A percentile compares a stretch with the other conserved stretches of the same genome.
These are phyloP conservation scores for Cyrtorhinus lividipennis DNA, from an alignment of 1,140 invertebrate species.

Conservation along the genomic window DNA sequence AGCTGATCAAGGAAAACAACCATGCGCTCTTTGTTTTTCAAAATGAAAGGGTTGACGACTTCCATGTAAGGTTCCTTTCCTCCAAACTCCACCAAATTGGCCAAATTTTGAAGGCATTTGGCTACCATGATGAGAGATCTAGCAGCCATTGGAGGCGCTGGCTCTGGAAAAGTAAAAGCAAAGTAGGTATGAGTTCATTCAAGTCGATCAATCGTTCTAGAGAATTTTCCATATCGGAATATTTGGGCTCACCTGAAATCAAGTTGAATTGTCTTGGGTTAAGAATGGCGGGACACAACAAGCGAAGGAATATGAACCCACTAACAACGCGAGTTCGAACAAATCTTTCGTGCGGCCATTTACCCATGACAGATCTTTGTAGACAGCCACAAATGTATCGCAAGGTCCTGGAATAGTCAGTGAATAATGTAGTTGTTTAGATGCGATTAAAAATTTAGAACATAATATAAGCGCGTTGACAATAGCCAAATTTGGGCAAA, in stretches of 20 bases:
- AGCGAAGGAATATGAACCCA: conserved; percentile 89
- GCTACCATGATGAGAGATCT: conserved; percentile 60
- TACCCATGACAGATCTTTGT: conserved; percentile 70
- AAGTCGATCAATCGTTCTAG: no score
- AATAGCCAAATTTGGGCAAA: no score
- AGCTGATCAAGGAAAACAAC: conserved; percentile 92
- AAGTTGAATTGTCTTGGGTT: conserved; percentile 90
- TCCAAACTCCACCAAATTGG: conserved; percentile 89
- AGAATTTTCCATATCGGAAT: no score
- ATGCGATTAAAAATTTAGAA: no score
- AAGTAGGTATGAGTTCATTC: no score
- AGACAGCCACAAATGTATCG: conserved; percentile 85
- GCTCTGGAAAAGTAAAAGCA: conserved; percentile 45
- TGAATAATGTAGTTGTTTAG: no score
- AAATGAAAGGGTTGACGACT: conserved; percentile 93
- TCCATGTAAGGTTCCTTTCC: conserved; percentile 97
- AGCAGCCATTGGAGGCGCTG: conserved; percentile 75
- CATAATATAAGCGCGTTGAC: no score
- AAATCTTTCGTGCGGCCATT: conserved; percentile 86
- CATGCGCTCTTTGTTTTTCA: conserved; percentile 94
- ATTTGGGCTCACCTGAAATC: conserved; percentile 49
- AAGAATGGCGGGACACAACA: conserved; percentile 89
- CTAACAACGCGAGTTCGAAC: conserved; percentile 86
- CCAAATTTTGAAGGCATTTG: conserved; percentile 91
- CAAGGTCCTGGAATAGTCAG: conserved; percentile 56